Base-by-base conservation (phyloP, 2,888 invertebrate genomes). In the Esperia sulphurella region DNA sequence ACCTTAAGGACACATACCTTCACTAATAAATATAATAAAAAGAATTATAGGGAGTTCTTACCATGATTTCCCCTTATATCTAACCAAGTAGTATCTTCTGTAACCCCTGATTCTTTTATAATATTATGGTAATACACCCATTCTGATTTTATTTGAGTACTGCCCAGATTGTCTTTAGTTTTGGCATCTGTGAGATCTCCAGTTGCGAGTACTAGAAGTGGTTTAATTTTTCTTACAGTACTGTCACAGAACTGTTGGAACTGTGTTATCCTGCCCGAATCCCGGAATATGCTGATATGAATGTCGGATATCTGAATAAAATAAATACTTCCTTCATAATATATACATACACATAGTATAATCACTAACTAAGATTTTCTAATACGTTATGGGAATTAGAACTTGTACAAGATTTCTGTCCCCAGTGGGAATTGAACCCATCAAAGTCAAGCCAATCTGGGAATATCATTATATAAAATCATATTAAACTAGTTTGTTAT, bases 1-100 rank as follows among this genome's bases (percentile, higher is more conserved):
- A n/a, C n/a, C n/a, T n/a, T n/a, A n/a, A n/a, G n/a, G n/a, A n/a
- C n/a, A n/a, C n/a, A n/a, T n/a, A n/a, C n/a, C n/a, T n/a, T n/a
- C n/a, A n/a, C n/a, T n/a, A 28, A 9, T 41, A 4, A 41, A 13
- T 8, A 30, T 21, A 6, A 6, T 9, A 37, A 37, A 37, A 12
- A 7, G 3, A n/a, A 10, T 13, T 4, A 6, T 12, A 7, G 12
- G 3, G n/a, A 37, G 21, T n/a, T 33, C 70, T 76, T 87, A 96
- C 96, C 97, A 91, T 97, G 97, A 91, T 97, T 97, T 77, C 97
- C 97, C 79, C 97, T 90, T 54, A 97, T 94, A 84, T 97, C 97
- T 52, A 97, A 84, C 97, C 97, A 97, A 30, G 92, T 82, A 2
- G 96, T 95, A 68, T 92, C 92, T 39, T 93, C 87, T 44, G 87